Base-by-base conservation (phyloP, 1,140 invertebrate species). In the Eupeodes corollae region DNA sequence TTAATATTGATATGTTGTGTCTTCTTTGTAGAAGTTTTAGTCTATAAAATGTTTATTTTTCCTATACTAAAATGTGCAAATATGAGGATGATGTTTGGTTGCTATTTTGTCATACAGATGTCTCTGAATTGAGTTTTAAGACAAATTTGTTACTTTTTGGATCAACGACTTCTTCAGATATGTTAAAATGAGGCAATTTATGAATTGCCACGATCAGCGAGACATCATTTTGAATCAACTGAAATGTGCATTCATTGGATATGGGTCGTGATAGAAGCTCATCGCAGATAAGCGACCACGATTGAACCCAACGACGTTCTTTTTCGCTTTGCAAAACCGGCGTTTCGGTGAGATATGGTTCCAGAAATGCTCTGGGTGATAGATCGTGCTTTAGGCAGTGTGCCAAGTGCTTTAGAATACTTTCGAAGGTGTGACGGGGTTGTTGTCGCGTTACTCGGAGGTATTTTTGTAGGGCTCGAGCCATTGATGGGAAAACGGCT, bases 141-240 rank as follows among this genome's bases (percentile, higher is more conserved):
- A 96, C 83, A 79, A 98, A 98, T 57, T 91, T 90, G 70, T 97
- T 96, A 51, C 83, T 88, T 66, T 94, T 92, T 1, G 91, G 90
- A 75, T 97, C 90, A 14, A 96, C 85, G 1, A 98, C 83, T 72
- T 98, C 91, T 68, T 99, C 92, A 0, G 86, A 86, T 3, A 99
- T 75, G 69, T 88, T 90, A 61, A 96, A 91, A 73, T 93, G 88
- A 1, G 95, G 94, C 53, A 99, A 65, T 53, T 79, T 77, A 55
- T 84, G 78, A 16, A 95, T 80, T 2, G 79, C 80, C 60, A 93
- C 94, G 53, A 97, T 73, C 0, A 99, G 72, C 1, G 91, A 93
- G 5, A 98, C 79, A 61, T 98, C 93, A 52, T 88, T 90, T 68
- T 96, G 92, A 14, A 92, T 74, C 8, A 99, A 74, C 64, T 96